Evolutionary conservation across 2,113 vertebrate genomes (phyloP).

Genomic region (Macroglossus sobrinus): DNA sequence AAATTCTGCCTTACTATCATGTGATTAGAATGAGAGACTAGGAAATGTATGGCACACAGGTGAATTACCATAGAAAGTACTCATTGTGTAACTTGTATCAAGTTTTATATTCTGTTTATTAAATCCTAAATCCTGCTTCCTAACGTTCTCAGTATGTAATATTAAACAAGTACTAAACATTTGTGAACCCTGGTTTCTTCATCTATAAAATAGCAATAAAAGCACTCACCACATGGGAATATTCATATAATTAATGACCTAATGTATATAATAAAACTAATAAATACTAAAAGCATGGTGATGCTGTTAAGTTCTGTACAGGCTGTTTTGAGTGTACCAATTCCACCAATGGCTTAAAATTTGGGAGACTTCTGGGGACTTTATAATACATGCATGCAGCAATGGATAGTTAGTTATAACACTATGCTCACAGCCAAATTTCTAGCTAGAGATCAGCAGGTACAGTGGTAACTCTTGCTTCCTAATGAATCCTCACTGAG

Average conservation of each 20-base stretch:
- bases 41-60: background rate
- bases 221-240: background rate
- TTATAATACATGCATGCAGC: background rate
- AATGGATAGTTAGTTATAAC: background rate
- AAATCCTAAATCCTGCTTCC: background rate
- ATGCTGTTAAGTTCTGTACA: background rate
- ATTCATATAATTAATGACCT: background rate
- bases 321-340: background rate
- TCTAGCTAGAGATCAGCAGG: background rate
- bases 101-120: background rate
- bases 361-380: background rate
- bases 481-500: background rate
- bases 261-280: background rate
- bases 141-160: background rate
- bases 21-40: background rate
- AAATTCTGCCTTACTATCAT: background rate
- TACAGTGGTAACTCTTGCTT: background rate
- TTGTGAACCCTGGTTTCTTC: background rate
- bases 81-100: background rate
- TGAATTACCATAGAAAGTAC: background rate
- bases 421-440: background rate
- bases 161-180: background rate
- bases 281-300: background rate
- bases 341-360: background rate
- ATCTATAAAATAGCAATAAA: background rate